A percentile compares a stretch with the other conserved stretches of the same genome.
Conservation (phyloP, 1,140 invertebrate species). For the Temnothorax curvispinosus region DNA sequence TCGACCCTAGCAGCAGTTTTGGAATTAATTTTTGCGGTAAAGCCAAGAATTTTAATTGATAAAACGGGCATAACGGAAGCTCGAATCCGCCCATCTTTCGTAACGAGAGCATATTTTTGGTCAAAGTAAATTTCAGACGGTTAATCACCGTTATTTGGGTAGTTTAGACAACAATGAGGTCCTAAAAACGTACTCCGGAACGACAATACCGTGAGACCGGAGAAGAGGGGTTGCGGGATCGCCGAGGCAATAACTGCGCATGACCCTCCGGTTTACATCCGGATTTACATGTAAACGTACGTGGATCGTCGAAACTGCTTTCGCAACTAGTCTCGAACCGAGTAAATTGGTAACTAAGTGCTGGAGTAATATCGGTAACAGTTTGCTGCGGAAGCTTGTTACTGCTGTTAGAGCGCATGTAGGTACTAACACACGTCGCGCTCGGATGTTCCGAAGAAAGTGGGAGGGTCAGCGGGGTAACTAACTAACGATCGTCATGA, state of each 20-base stretch:
- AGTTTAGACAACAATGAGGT: slow-evolving; percentile 19
- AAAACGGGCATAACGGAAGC: neutral
- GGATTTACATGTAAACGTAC: slow-evolving; percentile 72
- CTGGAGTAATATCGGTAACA: slow-evolving; percentile 71
- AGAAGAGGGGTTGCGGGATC: neutral
- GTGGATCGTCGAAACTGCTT: slow-evolving; percentile 65
- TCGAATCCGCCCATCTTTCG: neutral
- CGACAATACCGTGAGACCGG: slow-evolving; percentile 11
- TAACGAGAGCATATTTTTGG: slow-evolving; percentile 42
- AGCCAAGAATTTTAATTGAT: slow-evolving; percentile 8
- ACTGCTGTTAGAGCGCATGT: slow-evolving; percentile 35
- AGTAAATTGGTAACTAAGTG: slow-evolving; percentile 74
- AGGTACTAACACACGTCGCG: slow-evolving; percentile 35
- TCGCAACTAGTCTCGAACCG: slow-evolving; percentile 43
- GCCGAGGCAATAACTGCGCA: slow-evolving; percentile 63
- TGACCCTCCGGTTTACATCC: slow-evolving; percentile 67
- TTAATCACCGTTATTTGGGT: slow-evolving; percentile 66
- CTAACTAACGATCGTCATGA: slow-evolving; percentile 62
- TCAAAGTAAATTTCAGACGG: neutral
- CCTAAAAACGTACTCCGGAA: slow-evolving; percentile 63
- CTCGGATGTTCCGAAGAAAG: slow-evolving; percentile 37
- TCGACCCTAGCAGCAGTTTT: too few species aligned
- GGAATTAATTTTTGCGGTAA: slow-evolving; percentile 25
- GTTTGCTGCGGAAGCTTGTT: slow-evolving; percentile 63
- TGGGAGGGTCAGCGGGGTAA: neutral